Percentiles rank a stretch among this genome's conserved stretches.
Evolutionary conservation across 2,797 vertebrate species (phyloP).

Genomic region (Hydrophis major): DNA sequence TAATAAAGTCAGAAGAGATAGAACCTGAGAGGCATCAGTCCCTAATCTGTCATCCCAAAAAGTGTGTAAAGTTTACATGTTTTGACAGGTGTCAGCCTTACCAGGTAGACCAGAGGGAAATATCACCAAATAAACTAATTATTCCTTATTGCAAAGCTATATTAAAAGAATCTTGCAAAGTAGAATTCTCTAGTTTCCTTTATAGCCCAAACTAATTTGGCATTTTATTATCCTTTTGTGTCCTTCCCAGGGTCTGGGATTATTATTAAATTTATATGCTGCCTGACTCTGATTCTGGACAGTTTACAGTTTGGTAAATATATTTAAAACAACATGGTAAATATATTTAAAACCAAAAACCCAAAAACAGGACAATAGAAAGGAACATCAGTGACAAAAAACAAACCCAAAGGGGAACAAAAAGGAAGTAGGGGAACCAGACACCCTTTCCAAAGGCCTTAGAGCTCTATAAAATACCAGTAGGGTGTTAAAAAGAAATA

Average conservation of each 20-base stretch:
- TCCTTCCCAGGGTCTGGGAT: neutral
- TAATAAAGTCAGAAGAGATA: neutral
- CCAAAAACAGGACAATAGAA: neutral
- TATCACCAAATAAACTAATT: neutral
- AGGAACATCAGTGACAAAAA: neutral
- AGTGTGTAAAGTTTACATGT: neutral
- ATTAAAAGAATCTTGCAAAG: neutral
- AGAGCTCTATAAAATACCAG: neutral
- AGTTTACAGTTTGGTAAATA: neutral
- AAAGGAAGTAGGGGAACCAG: neutral
- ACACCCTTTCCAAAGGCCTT: neutral
- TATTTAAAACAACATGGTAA: neutral
- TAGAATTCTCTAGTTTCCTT: neutral
- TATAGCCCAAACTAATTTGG: neutral
- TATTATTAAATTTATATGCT: neutral
- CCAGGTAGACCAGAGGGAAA: neutral
- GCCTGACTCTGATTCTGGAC: neutral
- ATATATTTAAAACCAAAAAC: neutral
- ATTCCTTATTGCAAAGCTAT: neutral
- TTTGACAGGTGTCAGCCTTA: neutral
- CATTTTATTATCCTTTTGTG: neutral
- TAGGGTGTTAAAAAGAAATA: neutral
- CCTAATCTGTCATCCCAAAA: neutral
- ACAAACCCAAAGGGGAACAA: neutral
- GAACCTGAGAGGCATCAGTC: neutral